Percentiles rank a stretch among this genome's conserved stretches.
Conservation (phyloP, 2,113 vertebrate genomes). For the Scatophagus argus region DNA sequence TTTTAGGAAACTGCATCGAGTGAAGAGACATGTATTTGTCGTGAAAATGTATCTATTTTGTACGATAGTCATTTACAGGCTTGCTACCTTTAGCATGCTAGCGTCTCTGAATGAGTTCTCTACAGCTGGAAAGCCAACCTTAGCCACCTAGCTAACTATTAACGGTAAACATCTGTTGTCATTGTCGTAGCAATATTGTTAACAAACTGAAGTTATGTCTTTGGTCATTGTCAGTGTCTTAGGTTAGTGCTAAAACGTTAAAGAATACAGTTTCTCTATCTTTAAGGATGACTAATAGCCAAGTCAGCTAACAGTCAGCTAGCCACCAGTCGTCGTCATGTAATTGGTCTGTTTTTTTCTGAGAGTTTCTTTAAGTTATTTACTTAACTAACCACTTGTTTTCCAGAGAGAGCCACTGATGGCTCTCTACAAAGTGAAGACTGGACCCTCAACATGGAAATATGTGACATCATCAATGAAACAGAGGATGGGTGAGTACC, state of each 20-base stretch:
- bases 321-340: slow-evolving; percentile 25
- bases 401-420: slow-evolving; percentile 96
- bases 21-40: background rate
- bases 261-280: background rate
- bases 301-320: slow-evolving; percentile 32
- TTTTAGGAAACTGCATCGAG: background rate
- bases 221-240: background rate
- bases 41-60: background rate
- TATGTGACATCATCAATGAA: slow-evolving; percentile 99
- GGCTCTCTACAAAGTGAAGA: slow-evolving; percentile 97
- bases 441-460: slow-evolving; percentile 99
- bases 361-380: background rate
- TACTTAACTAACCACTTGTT: background rate
- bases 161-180: slow-evolving; percentile 31
- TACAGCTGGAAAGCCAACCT: slow-evolving; percentile 49
- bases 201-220: background rate
- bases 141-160: slow-evolving; percentile 69
- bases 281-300: background rate
- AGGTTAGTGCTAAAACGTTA: background rate
- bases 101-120: slow-evolving; percentile 48
- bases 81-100: slow-evolving; percentile 58
- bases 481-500: slow-evolving; percentile 96
- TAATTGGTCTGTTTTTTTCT: background rate
- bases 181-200: background rate
- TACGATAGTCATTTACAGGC: background rate